Percentiles rank a stretch among this genome's conserved stretches.
Conservation (phyloP, 2,113 vertebrate genomes). For the Phalacrocorax pelagicus region DNA sequence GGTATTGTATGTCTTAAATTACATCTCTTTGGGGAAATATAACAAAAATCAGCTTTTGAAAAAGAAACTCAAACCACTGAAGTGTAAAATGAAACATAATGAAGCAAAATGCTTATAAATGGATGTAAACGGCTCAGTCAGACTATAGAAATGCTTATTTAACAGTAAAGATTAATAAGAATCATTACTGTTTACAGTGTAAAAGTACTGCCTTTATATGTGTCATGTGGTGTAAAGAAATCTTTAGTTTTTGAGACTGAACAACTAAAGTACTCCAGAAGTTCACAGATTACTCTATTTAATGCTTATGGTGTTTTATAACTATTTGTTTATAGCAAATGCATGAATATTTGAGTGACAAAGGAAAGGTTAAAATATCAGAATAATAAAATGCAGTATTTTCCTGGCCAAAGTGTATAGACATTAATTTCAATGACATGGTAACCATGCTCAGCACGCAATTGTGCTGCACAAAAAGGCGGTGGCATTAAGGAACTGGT, state of each 20-base stretch:
- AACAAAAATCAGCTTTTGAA: neutral
- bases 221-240: neutral
- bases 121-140: neutral
- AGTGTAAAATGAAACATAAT: neutral
- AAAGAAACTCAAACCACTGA: neutral
- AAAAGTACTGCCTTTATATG: neutral
- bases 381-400: neutral
- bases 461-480: neutral
- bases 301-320: neutral
- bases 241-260: neutral
- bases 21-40: neutral
- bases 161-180: neutral
- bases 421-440: neutral
- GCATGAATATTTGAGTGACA: neutral
- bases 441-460: neutral
- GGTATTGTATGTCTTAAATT: neutral
- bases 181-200: neutral
- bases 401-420: neutral
- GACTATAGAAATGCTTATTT: neutral
- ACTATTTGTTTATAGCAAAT: neutral
- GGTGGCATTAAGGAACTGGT: neutral
- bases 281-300: neutral
- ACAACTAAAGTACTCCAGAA: neutral
- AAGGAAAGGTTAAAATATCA: neutral
- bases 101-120: neutral